phyloP scores from a whole-genome alignment of 2,113 vertebrate genomes.

The Hepsetus odoe region DNA sequence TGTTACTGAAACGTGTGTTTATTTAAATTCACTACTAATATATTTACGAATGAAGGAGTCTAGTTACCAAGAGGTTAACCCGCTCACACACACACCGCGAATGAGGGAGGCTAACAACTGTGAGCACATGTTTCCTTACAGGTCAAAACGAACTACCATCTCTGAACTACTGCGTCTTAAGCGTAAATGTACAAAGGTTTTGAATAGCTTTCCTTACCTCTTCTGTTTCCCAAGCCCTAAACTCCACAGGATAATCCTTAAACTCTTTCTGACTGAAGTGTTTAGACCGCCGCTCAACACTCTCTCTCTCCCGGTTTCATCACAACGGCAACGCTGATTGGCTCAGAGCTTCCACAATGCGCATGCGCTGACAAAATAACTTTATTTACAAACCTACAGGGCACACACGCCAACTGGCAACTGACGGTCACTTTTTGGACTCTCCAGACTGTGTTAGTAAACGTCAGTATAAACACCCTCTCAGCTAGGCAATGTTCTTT shows the following conservation, averaged over 20 bases:
- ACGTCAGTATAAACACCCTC: too few relatives aligned
- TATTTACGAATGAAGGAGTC: not conserved
- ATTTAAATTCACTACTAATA: too few relatives aligned
- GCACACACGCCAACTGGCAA: too few relatives aligned
- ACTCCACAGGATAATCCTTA: not conserved
- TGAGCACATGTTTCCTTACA: slow-evolving; percentile 16
- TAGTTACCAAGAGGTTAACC: not conserved
- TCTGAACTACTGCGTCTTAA: not conserved
- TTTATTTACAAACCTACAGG: slow-evolving; percentile 44
- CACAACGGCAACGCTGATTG: slow-evolving; percentile 34
- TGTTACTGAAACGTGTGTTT: too few relatives aligned
- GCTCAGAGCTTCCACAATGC: slow-evolving; percentile 9
- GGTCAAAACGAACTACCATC: not conserved
- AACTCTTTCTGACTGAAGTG: not conserved
- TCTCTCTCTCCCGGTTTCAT: slow-evolving; percentile 43
- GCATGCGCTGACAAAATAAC: slow-evolving; percentile 31
- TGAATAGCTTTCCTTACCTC: not conserved
- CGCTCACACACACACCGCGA: not conserved
- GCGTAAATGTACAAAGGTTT: too few relatives aligned
- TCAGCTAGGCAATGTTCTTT: too few relatives aligned
- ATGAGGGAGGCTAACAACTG: not conserved
- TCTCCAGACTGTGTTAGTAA: too few relatives aligned
- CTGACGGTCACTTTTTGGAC: too few relatives aligned
- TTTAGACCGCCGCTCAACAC: not conserved
- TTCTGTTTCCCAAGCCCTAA: not conserved